A percentile compares a stretch with the other conserved stretches of the same genome.
Conservation (phyloP, 2,113 vertebrate species). For the Promerops cafer region DNA sequence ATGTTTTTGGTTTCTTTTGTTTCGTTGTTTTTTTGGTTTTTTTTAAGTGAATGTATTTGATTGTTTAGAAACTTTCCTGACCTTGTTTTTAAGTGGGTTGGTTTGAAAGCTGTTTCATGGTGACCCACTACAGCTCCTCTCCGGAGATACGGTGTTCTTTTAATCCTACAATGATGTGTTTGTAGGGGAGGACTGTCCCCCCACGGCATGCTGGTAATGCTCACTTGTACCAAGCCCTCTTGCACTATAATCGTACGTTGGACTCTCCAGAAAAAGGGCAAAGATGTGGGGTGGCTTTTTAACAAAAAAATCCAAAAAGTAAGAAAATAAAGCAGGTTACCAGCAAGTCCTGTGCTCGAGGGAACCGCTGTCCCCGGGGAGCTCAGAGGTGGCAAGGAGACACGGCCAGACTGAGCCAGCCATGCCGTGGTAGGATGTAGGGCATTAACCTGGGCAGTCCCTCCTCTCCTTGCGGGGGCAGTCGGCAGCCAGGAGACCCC, state of each 20-base stretch:
- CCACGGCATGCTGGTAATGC: constrained; percentile 41
- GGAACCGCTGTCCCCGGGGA: neutral
- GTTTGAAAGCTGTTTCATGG: neutral
- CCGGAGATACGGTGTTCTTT: constrained; percentile 37
- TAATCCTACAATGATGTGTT: constrained; percentile 43
- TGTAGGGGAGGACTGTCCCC: constrained; percentile 21
- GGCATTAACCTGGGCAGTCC: neutral
- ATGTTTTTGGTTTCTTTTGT: neutral
- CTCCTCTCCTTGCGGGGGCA: neutral
- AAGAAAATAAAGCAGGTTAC: neutral
- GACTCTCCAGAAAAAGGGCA: constrained; percentile 7
- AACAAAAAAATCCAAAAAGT: too few relatives aligned
- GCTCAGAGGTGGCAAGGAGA: neutral
- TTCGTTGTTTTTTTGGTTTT: neutral
- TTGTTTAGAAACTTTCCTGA: constrained; percentile 46
- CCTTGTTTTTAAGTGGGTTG: constrained; percentile 37
- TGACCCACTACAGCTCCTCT: constrained; percentile 8
- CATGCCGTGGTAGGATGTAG: neutral
- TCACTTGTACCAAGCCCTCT: constrained; percentile 55
- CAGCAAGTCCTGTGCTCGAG: neutral
- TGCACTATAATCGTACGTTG: constrained; percentile 28
- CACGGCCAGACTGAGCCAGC: neutral
- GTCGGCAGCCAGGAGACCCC: neutral
- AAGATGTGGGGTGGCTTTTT: neutral
- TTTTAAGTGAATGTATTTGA: constrained; percentile 57